Base-by-base conservation (phyloP, 2,888 invertebrate species). In the Pantelozetes paolii region DNA sequence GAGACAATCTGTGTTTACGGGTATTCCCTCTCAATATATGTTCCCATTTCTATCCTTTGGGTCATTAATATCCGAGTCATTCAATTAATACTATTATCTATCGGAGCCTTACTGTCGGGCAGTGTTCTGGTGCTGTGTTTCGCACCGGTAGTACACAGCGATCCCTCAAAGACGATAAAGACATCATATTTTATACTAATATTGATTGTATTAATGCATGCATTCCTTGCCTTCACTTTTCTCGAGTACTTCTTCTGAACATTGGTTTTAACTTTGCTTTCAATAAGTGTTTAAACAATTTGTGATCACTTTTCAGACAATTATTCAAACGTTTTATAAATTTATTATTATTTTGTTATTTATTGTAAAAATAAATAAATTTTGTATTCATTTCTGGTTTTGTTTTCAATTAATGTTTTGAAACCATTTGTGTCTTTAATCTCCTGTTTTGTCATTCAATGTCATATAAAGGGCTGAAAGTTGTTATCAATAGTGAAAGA, bases 1-100 rank as follows among this genome's bases (percentile, higher is more conserved):
- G 93, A 97, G 78, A 86, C 97, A 13, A 87, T 97, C 81, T 96
- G 95, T 82, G 86, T 96, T 13, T 98, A 97, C 81, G 98, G 97
- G 11, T 98, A 98, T 83, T 95, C 95, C 0, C 84, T 98, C 64
- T 88, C 93, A 42, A 91, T 96, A 80, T 98, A 94, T 83, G 88
- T 98, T 80, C 97, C 97, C 5, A 90, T 94, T 11, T 91, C 95
- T 2, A 81, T 96, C 77, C 84, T 97, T 54, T 96, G 95, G 94
- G 89, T 92, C 0, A 90, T 97, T 79, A 83, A 82, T 62, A 83
- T 88, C 18, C 85, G 86, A 28, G 88, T 90, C 87, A 85, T 97
- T 40, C 94, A 94, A 80, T 97, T 96, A 96, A 80, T 89, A 8
- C 85, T 97, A 69, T 91, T 94, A 0, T 83, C 91, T 48, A 84